A percentile compares a stretch with the other conserved stretches of the same genome.
phyloP scores from a whole-genome alignment of 2,797 vertebrate genomes.

The Tadarida brasiliensis region DNA sequence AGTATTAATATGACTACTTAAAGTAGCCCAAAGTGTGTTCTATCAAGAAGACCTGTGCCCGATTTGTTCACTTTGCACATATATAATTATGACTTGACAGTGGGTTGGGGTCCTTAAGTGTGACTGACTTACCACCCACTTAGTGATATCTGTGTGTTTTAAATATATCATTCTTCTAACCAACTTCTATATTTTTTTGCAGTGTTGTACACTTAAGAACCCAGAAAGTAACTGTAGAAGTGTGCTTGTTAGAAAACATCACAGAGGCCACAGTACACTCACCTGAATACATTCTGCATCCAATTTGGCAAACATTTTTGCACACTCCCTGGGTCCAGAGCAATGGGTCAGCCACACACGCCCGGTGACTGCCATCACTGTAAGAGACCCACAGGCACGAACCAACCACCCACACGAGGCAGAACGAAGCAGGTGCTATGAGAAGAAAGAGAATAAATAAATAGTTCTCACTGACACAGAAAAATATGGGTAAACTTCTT shows the following conservation, averaged over 20 bases:
- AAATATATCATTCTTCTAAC: background rate
- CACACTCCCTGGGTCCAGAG: background rate
- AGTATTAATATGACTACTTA: background rate
- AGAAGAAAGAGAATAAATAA: background rate
- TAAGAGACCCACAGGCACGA: background rate
- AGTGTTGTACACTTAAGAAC: background rate
- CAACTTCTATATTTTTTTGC: constrained; percentile 22
- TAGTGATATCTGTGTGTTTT: background rate
- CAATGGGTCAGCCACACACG: background rate
- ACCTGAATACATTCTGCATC: background rate
- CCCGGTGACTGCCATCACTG: accelerated
- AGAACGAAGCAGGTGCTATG: background rate
- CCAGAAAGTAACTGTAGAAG: background rate
- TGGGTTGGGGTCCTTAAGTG: background rate
- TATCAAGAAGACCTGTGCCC: background rate
- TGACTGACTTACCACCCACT: background rate
- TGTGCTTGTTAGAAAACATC: constrained; percentile 25
- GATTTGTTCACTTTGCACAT: background rate
- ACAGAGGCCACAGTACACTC: background rate
- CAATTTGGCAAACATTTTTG: background rate
- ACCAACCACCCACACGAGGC: accelerated
- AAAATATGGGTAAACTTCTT: background rate
- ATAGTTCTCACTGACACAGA: background rate
- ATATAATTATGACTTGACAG: background rate
- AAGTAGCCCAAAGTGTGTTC: background rate